A percentile compares a stretch with the other conserved stretches of the same genome.
Evolutionary conservation across 2,113 vertebrate species (phyloP).

Genomic region (Protomyctophum bolini): DNA sequence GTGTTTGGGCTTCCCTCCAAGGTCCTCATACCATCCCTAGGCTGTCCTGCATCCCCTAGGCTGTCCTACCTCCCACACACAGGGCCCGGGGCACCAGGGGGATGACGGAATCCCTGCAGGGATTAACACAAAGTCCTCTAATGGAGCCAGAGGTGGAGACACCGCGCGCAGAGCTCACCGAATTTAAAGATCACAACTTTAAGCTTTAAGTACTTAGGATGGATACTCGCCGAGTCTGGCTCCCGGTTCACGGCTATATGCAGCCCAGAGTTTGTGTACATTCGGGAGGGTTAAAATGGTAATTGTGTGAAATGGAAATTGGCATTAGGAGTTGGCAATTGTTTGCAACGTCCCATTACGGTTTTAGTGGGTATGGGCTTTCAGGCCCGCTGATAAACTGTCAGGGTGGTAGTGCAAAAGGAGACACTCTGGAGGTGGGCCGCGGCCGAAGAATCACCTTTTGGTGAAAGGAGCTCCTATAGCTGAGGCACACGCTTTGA

Average conservation of each 20-base stretch:
- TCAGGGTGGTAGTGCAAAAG: not conserved
- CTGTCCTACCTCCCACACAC: conserved; percentile 45
- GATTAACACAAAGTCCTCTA: conserved; percentile 72
- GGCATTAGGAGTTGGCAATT: conserved; percentile 10
- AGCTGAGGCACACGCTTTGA: too few relatives aligned
- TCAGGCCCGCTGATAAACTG: too few relatives aligned
- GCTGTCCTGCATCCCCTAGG: conserved; percentile 41
- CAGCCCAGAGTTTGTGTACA: conserved; percentile 8
- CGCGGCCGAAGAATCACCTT: too few relatives aligned
- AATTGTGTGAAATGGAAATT: conserved; percentile 35
- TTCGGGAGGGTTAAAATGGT: conserved; percentile 26
- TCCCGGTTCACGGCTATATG: conserved; percentile 56
- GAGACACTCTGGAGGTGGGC: too few relatives aligned
- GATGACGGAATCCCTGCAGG: conserved; percentile 44
- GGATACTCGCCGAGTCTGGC: conserved; percentile 52
- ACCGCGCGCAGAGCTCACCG: conserved; percentile 37
- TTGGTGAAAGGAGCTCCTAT: too few relatives aligned
- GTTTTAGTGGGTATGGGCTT: not conserved
- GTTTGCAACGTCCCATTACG: not conserved
- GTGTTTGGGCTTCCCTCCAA: conserved; percentile 62
- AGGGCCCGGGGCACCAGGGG: conserved; percentile 37
- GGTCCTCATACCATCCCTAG: conserved; percentile 45
- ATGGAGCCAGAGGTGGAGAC: conserved; percentile 64
- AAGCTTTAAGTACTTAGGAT: conserved; percentile 55
- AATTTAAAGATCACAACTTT: conserved; percentile 62